A percentile compares a stretch with the other conserved stretches of the same genome.
phyloP scores from a whole-genome alignment of 2,113 vertebrate genomes.

The Parus major region DNA sequence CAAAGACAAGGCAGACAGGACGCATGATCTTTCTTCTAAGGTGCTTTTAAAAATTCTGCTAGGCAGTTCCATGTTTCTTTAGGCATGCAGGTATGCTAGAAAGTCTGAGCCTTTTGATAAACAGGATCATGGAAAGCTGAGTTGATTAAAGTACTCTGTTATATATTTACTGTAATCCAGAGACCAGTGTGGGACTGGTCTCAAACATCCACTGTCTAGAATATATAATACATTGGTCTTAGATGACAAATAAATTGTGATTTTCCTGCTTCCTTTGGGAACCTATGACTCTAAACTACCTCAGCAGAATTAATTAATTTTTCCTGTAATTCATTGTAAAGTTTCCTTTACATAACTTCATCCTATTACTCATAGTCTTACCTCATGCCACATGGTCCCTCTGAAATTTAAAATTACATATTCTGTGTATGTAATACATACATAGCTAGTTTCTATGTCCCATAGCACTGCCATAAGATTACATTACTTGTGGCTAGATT shows the following conservation, averaged over 20 bases:
- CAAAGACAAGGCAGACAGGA: neutral
- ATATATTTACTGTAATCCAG: neutral
- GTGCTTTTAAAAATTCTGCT: neutral
- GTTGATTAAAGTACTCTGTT: neutral
- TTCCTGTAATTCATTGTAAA: conserved; percentile 30
- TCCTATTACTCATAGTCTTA: conserved; percentile 50
- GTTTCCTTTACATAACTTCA: conserved; percentile 38
- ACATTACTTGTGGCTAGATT: neutral
- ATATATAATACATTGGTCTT: neutral
- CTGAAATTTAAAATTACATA: conserved; percentile 7
- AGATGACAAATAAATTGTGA: neutral
- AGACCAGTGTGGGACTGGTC: neutral
- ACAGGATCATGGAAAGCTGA: neutral
- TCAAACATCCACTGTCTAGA: neutral
- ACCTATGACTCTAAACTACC: neutral
- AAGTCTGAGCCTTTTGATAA: neutral
- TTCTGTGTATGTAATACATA: neutral
- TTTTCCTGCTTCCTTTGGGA: conserved; percentile 36
- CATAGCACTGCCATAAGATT: neutral
- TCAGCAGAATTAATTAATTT: conserved; percentile 21
- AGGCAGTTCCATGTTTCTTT: neutral
- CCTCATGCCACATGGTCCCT: neutral
- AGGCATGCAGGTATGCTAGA: neutral
- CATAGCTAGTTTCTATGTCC: neutral
- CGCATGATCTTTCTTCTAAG: neutral